phyloP scores from a whole-genome alignment of 92 coral and sea anemone species.

The Heteractis magnifica region DNA sequence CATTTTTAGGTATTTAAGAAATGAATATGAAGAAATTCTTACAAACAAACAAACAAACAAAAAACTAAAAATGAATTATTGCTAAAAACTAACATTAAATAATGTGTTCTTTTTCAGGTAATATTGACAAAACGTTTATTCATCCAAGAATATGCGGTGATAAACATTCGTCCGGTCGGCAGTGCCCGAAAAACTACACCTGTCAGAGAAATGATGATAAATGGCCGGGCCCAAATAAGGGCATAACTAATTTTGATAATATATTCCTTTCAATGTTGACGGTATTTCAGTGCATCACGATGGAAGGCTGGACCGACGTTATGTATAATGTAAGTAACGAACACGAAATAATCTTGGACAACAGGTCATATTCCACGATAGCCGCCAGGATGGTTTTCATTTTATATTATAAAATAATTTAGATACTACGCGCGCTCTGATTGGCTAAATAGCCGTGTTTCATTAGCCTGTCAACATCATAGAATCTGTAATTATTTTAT shows the following conservation, averaged over 20 bases:
- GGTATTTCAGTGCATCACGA: constrained; percentile 94
- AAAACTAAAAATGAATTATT: background rate
- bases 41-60: too few species aligned
- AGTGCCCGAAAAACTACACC: constrained; percentile 52
- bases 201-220: constrained; percentile 54
- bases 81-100: background rate
- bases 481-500: too few species aligned
- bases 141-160: constrained; percentile 29
- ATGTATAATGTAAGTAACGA: constrained; percentile 88
- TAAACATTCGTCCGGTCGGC: constrained; percentile 49
- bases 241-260: constrained; percentile 95
- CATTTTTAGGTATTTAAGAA: too few species aligned
- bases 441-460: too few species aligned
- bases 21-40: too few species aligned
- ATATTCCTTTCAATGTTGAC: constrained; percentile 95
- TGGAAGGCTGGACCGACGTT: constrained; percentile 98
- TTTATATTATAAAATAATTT: too few species aligned
- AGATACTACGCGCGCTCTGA: too few species aligned
- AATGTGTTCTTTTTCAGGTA: constrained; percentile 29
- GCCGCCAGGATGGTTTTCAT: too few species aligned
- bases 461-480: too few species aligned
- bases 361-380: too few species aligned
- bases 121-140: constrained; percentile 26
- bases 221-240: constrained; percentile 93
- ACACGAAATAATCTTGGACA: background rate